Evolutionary conservation across 2,113 vertebrate species (phyloP), one percentile per base, ranked within the genome.

Genomic region (Thamnophis sirtalis): DNA sequence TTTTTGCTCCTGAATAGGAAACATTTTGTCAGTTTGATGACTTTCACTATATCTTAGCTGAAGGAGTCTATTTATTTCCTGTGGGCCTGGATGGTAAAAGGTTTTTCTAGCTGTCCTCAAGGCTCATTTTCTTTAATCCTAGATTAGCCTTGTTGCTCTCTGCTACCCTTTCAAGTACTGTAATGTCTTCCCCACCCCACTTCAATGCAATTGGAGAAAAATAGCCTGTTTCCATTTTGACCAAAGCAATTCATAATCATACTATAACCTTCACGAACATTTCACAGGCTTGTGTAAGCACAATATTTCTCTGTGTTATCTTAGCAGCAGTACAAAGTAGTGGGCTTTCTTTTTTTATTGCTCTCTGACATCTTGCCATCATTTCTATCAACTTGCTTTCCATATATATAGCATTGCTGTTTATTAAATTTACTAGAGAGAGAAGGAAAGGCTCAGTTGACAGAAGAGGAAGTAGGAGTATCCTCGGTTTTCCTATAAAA

Each of bases 111-210:
- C 93, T 95, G 93, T 93, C 94, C 91, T 96, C 84, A 84, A 73
- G 94, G 94, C 94, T 96, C 92, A 88, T 95, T 96, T 95, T 94
- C 94, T 92, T 95, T 95, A 95, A 96, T 96, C 95, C 95, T 87
- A 90, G 95, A 96, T 95, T 94, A 95, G 95, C 92, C 92, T 89
- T 84, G 15, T 87, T 94, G 94, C 91, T 91, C 89, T 96, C 89
- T 63, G 94, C 94, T 95, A 95, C 89, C 51, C 93, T 95, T 94
- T 95, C 93, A 91, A 96, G 93, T 91, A 93, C 89, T 91, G 56
- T 54, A 90, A 93, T 84, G 1, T 94, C 90, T 92, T 53, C 84
- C 89, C 50, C 22, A 48, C 2, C 33, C 33, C 1, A 58, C 5
- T 51, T 1, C 86, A 90, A 0, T 91, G 50, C 48, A 85, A 15